A percentile compares a stretch with the other conserved stretches of the same genome.
Evolutionary conservation across 2,113 vertebrate genomes (phyloP).

Genomic region (Manacus vitellinus): DNA sequence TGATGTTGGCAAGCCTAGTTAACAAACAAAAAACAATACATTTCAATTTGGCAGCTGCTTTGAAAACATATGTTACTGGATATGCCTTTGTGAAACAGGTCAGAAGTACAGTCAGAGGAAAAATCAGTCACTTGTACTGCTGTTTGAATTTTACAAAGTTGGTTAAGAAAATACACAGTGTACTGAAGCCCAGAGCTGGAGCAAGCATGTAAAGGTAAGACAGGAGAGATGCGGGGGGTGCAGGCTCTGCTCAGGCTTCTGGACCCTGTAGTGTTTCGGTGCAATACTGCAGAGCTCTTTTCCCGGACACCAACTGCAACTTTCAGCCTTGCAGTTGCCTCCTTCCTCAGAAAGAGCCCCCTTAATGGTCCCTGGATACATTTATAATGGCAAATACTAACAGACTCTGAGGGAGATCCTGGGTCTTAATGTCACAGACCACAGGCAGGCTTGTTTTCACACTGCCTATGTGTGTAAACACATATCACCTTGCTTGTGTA

Average conservation of each 20-base stretch:
- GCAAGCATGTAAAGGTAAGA: not conserved
- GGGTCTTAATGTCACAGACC: not conserved
- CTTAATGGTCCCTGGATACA: not conserved
- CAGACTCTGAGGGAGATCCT: not conserved
- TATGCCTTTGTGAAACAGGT: not conserved
- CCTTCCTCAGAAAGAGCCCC: not conserved
- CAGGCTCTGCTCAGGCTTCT: not conserved
- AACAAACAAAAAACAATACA: conserved; percentile 46
- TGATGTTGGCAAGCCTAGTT: conserved; percentile 82
- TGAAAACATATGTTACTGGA: conserved; percentile 22
- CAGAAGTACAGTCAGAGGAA: not conserved
- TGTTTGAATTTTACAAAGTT: not conserved
- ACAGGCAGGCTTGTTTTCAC: not conserved
- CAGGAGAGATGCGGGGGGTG: fast-evolving
- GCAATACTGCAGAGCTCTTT: not conserved
- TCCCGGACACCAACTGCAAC: fast-evolving
- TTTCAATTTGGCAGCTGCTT: conserved; percentile 45
- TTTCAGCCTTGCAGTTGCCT: not conserved
- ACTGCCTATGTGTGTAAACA: not conserved
- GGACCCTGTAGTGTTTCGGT: not conserved
- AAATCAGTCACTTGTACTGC: not conserved
- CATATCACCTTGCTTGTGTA: not conserved
- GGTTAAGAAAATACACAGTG: not conserved
- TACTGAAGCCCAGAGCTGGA: not conserved
- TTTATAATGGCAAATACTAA: not conserved